Evolutionary conservation across 1,140 invertebrate species (phyloP).

Genomic region (Drosophila ironensis): DNA sequence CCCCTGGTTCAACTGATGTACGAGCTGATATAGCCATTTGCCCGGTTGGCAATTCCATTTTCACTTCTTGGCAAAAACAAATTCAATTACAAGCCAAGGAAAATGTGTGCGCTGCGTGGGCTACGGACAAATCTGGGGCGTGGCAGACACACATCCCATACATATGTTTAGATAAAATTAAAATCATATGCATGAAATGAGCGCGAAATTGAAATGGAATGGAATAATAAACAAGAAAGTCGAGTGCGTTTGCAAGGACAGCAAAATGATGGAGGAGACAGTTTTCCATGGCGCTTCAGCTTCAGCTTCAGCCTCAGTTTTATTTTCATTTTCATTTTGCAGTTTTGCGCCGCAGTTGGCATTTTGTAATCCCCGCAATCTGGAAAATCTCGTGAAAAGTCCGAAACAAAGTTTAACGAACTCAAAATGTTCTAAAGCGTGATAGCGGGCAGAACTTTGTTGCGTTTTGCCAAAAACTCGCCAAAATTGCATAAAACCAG

Average conservation of each 20-base stretch:
- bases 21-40: conserved; percentile 31
- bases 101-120: conserved; percentile 47
- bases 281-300: conserved; percentile 17
- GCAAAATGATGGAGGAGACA: neutral
- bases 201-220: conserved; percentile 77
- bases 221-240: conserved; percentile 61
- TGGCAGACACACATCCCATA: conserved; percentile 15
- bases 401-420: conserved; percentile 17
- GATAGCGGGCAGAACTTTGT: conserved; percentile 14
- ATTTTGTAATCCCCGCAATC: conserved; percentile 6
- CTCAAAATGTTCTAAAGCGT: conserved; percentile 16
- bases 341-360: too few relatives aligned
- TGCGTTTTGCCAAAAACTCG: conserved; percentile 1
- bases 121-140: conserved; percentile 3
- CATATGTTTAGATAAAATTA: conserved; percentile 65
- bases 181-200: conserved; percentile 80
- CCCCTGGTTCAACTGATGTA: conserved; percentile 8
- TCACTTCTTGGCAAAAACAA: conserved; percentile 47
- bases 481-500: neutral
- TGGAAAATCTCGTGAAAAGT: neutral
- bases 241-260: neutral
- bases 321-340: too few relatives aligned
- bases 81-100: conserved; percentile 68
- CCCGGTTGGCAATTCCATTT: conserved; percentile 45
- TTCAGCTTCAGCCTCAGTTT: conserved; percentile 2